Conservation (phyloP, 2,797 vertebrate genomes). For the Geotrypetes seraphini region DNA sequence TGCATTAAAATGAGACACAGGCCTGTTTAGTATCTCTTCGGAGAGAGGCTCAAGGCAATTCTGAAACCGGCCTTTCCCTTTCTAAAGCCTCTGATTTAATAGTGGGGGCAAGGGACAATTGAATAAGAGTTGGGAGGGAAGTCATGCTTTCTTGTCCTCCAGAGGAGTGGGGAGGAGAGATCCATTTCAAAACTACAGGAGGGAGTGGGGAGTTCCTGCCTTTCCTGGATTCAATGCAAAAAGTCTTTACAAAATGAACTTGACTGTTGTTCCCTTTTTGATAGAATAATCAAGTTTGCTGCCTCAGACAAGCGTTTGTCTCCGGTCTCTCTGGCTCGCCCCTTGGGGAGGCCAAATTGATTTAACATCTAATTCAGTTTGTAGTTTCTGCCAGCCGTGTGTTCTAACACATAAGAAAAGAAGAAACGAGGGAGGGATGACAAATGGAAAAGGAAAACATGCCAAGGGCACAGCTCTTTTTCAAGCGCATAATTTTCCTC, state of each 20-base stretch:
- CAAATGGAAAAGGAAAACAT: neutral
- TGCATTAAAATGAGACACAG: no score
- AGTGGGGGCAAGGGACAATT: neutral
- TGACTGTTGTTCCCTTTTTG: conserved; percentile 23
- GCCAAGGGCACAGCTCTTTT: neutral
- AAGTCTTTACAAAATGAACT: conserved; percentile 28
- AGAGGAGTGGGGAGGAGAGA: neutral
- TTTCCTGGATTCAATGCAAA: conserved; percentile 7
- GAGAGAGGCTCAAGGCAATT: no score
- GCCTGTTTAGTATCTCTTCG: no score
- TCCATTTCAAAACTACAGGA: no score
- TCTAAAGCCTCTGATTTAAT: no score
- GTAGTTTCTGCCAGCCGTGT: conserved; percentile 39
- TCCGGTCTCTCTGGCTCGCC: conserved; percentile 33
- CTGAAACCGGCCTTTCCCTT: no score
- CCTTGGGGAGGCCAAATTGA: conserved; percentile 48
- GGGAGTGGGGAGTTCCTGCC: no score
- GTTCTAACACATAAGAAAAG: conserved; percentile 27
- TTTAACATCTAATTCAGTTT: conserved; percentile 53
- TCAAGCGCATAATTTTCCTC: neutral
- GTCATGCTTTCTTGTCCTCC: neutral
- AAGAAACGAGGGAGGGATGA: conserved; percentile 4
- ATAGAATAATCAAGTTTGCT: conserved; percentile 44
- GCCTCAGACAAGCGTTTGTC: conserved; percentile 51
- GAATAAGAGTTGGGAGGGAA: neutral